Base-by-base conservation (phyloP, 2,888 invertebrate genomes). In the Argynnis bischoffii region DNA sequence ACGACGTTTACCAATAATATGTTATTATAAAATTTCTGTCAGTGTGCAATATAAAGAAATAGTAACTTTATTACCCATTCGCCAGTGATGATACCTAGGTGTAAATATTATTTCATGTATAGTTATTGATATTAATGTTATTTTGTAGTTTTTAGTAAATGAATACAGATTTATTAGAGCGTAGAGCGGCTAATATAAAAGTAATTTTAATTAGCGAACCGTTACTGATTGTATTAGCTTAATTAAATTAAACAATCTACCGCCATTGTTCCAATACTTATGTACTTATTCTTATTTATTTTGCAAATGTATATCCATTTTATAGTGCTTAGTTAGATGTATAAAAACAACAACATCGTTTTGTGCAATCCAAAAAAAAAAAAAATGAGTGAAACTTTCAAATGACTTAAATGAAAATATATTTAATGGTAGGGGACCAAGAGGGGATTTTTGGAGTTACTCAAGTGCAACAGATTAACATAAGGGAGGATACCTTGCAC, bases 91-190 rank as follows among this genome's bases (percentile, higher is more conserved):
- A 76, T 72, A 75, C 77, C 71, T 79, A 64, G 66, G 72, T 87
- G 85, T 87, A 87, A 77, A 86, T 87, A 81, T 66, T 71, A 78
- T 76, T 79, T 75, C 76, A 76, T 86, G 83, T 82, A 80, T 81
- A 85, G 67, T 63, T 66, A 60, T 54, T 55, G 78, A 74, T 67
- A 77, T 77, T 77, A 76, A 75, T 77, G 78, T 78, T 79, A 79
- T 69, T 79, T 66, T 64, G 78, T 84, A 84, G 78, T 80, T 81
- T 78, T 73, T 56, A 64, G 64, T 16, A 50, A 57, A 69, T 54
- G 47, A 54, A 46, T 66, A 67, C 64, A 64, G 55, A 70, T 48
- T 65, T 71, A 69, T 71, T 66, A 26, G 61, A 55, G 63, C 61
- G 57, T 67, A 69, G 35, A 55, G 69, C n/a, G 61, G 65, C 77